Conservation (phyloP, 2,797 vertebrate species). For the Hephaestus fuliginosus region DNA sequence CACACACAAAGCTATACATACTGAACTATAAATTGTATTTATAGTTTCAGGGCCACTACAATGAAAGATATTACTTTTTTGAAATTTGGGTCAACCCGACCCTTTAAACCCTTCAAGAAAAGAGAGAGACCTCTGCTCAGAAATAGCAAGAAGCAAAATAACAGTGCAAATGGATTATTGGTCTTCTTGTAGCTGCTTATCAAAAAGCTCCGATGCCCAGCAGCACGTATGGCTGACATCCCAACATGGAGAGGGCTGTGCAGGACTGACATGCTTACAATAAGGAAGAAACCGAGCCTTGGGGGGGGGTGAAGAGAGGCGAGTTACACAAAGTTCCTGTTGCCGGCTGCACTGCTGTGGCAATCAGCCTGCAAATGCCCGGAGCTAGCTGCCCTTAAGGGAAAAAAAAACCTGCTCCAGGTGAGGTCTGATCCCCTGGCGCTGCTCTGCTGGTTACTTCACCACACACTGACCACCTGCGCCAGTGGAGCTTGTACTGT, state of each 20-base stretch:
- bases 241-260: not conserved
- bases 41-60: too few relatives aligned
- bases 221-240: not conserved
- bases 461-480: constrained; percentile 56
- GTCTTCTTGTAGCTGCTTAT: not conserved
- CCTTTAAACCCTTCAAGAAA: too few relatives aligned
- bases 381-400: constrained; percentile 42
- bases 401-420: constrained; percentile 32
- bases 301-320: not conserved
- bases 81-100: too few relatives aligned
- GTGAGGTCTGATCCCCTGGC: constrained; percentile 57
- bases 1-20: too few relatives aligned
- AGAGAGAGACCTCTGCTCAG: not conserved
- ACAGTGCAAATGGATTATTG: not conserved
- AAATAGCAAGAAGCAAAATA: not conserved
- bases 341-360: constrained; percentile 16
- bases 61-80: too few relatives aligned
- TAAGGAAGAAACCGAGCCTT: constrained; percentile 12
- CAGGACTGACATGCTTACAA: constrained; percentile 35
- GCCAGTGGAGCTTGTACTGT: constrained; percentile 56
- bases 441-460: constrained; percentile 27
- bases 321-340: constrained; percentile 27
- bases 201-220: not conserved
- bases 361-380: constrained; percentile 40
- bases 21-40: too few relatives aligned